Percentiles rank a stretch among this genome's conserved stretches.
phyloP scores from a whole-genome alignment of 2,888 invertebrate genomes.

The Hydropsyche betteni region DNA sequence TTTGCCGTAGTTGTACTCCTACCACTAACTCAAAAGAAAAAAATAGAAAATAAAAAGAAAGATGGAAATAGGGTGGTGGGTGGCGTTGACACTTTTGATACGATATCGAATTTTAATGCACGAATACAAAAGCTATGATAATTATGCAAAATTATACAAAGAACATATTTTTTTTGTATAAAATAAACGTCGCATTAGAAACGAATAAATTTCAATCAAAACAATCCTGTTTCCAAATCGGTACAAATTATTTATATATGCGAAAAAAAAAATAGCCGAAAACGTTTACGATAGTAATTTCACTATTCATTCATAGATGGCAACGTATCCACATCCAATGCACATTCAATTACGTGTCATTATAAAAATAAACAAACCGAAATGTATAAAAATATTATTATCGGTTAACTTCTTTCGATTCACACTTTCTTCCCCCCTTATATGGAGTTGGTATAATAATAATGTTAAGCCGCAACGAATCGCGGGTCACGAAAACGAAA shows the following conservation, averaged over 20 bases:
- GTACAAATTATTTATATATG: background rate
- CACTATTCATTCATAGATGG: conserved; percentile 15
- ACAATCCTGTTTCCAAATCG: background rate
- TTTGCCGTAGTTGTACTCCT: conserved; percentile 27
- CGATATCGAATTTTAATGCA: conserved; percentile 31
- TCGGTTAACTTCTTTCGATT: background rate
- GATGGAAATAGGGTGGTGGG: background rate
- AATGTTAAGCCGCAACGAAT: background rate
- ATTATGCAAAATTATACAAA: conserved; percentile 3
- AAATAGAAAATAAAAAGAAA: background rate
- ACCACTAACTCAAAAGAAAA: background rate
- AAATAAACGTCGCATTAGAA: background rate
- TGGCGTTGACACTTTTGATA: conserved; percentile 24
- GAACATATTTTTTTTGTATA: background rate
- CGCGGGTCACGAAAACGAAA: conserved; percentile 11
- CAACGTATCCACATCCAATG: conserved; percentile 12
- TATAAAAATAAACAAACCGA: too few species aligned
- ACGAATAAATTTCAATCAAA: background rate
- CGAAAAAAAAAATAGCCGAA: background rate
- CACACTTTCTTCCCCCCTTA: background rate
- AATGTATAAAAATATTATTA: background rate
- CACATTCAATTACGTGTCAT: background rate
- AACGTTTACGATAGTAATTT: background rate
- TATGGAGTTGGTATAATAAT: background rate
- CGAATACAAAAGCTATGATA: background rate